Conservation (phyloP, 1,140 invertebrate genomes). For the Ganaspis sp. region DNA sequence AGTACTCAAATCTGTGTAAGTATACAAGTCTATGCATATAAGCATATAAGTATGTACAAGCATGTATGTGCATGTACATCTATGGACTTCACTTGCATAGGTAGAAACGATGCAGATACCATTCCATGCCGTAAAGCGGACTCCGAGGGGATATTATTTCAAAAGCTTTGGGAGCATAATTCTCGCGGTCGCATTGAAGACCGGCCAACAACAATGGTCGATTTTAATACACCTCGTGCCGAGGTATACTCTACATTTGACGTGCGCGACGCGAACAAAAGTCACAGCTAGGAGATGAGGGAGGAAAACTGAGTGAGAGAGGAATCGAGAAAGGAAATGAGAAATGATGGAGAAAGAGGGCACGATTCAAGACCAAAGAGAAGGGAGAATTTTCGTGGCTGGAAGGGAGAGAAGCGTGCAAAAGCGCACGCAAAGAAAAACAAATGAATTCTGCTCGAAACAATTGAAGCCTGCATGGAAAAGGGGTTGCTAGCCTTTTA, state of each 20-base stretch:
- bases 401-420: slow-evolving; percentile 51
- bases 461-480: slow-evolving; percentile 67
- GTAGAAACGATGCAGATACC: slow-evolving; percentile 14
- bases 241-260: slow-evolving; percentile 45
- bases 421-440: slow-evolving; percentile 68
- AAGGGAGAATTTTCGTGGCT: slow-evolving; percentile 41
- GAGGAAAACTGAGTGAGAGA: slow-evolving; percentile 39
- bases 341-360: slow-evolving; percentile 31
- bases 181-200: slow-evolving; percentile 54
- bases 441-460: slow-evolving; percentile 68
- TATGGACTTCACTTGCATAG: background rate
- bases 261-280: slow-evolving; percentile 54
- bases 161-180: slow-evolving; percentile 52
- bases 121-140: slow-evolving; percentile 29
- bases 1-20: no score
- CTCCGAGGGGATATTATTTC: slow-evolving; percentile 53
- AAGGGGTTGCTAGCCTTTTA: slow-evolving; percentile 68
- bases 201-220: slow-evolving; percentile 52
- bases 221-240: slow-evolving; percentile 54
- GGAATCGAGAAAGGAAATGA: slow-evolving; percentile 35
- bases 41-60: background rate
- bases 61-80: background rate
- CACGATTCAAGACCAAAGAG: slow-evolving; percentile 36
- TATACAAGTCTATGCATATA: no score
- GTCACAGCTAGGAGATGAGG: slow-evolving; percentile 44